phyloP scores from a whole-genome alignment of 2,113 vertebrate species.

The Meles meles region DNA sequence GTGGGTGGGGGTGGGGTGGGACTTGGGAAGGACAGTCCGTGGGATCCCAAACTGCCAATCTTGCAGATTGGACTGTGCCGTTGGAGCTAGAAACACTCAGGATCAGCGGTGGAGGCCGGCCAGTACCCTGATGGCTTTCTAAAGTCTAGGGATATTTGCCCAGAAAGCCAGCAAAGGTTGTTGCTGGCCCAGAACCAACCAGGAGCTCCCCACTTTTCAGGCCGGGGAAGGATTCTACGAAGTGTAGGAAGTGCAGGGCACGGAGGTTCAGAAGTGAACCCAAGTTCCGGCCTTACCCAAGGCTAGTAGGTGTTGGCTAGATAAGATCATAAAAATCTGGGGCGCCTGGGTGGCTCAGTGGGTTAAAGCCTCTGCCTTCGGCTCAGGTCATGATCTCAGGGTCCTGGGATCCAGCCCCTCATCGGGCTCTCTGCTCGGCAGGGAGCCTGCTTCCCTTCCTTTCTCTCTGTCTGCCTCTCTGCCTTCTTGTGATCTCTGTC shows the following conservation, averaged over 20 bases:
- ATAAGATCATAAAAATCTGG: too few relatives aligned
- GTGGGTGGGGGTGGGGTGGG: background rate
- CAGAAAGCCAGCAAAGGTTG: background rate
- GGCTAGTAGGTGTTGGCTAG: background rate
- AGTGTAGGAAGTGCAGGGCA: too few relatives aligned
- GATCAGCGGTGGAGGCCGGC: background rate
- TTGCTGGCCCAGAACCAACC: background rate
- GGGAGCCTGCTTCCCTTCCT: too few relatives aligned
- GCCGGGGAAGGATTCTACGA: fast-evolving
- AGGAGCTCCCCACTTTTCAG: too few relatives aligned
- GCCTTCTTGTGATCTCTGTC: too few relatives aligned
- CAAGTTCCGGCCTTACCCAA: background rate
- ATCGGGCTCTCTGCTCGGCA: too few relatives aligned
- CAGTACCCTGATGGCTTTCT: background rate
- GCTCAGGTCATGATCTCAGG: too few relatives aligned
- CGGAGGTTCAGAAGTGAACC: background rate
- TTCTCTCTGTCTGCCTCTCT: too few relatives aligned
- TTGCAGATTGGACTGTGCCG: background rate
- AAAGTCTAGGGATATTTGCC: background rate
- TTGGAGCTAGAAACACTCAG: background rate
- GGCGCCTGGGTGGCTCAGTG: too few relatives aligned
- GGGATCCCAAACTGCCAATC: background rate
- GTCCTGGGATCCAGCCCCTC: too few relatives aligned
- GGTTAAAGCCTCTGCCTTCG: too few relatives aligned
- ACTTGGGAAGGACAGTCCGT: fast-evolving